Evolutionary conservation across 2,888 invertebrate genomes (phyloP).

Genomic region (Monochamus alternatus): DNA sequence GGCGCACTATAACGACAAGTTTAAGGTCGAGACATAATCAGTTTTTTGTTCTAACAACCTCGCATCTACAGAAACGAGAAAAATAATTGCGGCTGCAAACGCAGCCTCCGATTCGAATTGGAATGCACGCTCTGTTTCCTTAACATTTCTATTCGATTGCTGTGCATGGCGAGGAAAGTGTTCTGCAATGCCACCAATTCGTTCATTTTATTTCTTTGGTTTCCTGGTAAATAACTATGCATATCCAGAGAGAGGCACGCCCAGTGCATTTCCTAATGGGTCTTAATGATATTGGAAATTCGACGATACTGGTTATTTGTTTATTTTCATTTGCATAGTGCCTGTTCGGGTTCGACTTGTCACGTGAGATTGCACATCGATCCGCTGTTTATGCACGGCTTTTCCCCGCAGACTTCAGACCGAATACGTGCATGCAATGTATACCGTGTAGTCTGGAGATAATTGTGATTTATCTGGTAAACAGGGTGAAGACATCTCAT

Average conservation of each 20-base stretch:
- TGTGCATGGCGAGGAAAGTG: background rate
- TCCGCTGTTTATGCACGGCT: background rate
- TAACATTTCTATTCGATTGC: background rate
- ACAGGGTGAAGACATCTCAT: too few relatives aligned
- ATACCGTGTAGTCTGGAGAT: too few relatives aligned
- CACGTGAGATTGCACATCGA: background rate
- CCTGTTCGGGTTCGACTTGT: background rate
- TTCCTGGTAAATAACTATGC: background rate
- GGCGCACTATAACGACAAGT: too few relatives aligned
- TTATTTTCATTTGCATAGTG: background rate
- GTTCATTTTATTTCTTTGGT: background rate
- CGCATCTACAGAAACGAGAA: too few relatives aligned
- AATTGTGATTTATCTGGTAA: too few relatives aligned
- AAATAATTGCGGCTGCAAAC: too few relatives aligned
- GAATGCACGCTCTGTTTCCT: too few relatives aligned
- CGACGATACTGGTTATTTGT: background rate
- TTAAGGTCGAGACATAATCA: too few relatives aligned
- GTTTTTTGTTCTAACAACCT: too few relatives aligned
- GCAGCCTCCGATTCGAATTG: too few relatives aligned
- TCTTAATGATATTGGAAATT: slow-evolving; percentile 9
- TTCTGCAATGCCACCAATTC: background rate
- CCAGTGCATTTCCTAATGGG: slow-evolving; percentile 2
- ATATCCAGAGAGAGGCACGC: background rate
- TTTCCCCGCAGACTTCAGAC: too few relatives aligned
- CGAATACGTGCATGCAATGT: too few relatives aligned